These are phyloP conservation scores for Abrostola triplasia DNA, from an alignment of 2,888 invertebrate species.

Conservation along the genomic window DNA sequence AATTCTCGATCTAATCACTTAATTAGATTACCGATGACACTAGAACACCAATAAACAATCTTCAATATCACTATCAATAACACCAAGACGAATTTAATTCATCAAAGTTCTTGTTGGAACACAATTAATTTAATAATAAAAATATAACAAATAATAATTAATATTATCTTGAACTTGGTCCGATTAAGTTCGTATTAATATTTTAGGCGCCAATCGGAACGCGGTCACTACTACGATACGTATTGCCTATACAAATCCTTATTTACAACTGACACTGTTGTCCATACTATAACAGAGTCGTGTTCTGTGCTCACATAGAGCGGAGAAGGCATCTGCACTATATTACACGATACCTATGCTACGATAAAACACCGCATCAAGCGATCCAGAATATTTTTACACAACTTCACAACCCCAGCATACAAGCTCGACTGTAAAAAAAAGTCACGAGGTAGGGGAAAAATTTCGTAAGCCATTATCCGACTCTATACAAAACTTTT, in stretches of 20 bases:
- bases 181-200: constrained; percentile 66
- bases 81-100: constrained; percentile 69
- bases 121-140: constrained; percentile 61
- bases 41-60: constrained; percentile 77
- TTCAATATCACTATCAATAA: constrained; percentile 72
- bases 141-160: constrained; percentile 52
- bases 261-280: constrained; percentile 88
- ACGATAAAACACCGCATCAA: constrained; percentile 78
- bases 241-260: constrained; percentile 88
- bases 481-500: constrained; percentile 86
- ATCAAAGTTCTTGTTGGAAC: constrained; percentile 79
- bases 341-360: constrained; percentile 72
- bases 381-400: constrained; percentile 79
- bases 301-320: constrained; percentile 79
- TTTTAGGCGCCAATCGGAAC: constrained; percentile 67
- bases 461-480: constrained; percentile 87
- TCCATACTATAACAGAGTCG: constrained; percentile 83
- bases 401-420: constrained; percentile 85
- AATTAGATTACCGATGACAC: constrained; percentile 74
- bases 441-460: constrained; percentile 87
- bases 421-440: constrained; percentile 85
- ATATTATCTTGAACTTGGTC: constrained; percentile 60
- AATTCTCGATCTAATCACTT: constrained; percentile 70
- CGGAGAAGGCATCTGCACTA: constrained; percentile 80
- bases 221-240: constrained; percentile 83